Percentiles rank a stretch among this genome's conserved stretches.
These are phyloP conservation scores for Otus sunia DNA, from an alignment of 2,113 vertebrate genomes.

Conservation along the genomic window DNA sequence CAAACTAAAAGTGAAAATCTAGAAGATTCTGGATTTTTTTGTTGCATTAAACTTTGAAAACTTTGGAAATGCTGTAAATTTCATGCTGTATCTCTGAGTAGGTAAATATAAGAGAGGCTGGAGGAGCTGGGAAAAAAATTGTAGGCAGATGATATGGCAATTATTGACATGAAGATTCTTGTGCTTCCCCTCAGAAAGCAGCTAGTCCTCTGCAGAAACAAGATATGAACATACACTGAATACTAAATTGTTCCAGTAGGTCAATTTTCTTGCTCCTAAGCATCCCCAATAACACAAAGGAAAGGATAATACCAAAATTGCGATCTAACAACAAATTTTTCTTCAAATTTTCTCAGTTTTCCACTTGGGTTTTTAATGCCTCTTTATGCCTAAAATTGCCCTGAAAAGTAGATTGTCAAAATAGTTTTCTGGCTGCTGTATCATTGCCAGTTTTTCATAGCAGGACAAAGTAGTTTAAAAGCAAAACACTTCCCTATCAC, in stretches of 20 bases:
- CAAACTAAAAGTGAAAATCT: neutral
- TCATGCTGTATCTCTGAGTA: neutral
- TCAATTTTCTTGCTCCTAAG: neutral
- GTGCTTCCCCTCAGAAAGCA: neutral
- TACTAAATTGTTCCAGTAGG: neutral
- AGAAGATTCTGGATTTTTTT: neutral
- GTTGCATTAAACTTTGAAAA: neutral
- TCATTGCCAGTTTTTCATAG: neutral
- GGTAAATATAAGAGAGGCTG: neutral
- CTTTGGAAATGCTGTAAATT: neutral
- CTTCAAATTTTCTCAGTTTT: neutral
- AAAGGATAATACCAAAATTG: neutral
- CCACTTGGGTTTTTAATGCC: neutral
- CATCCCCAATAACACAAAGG: neutral
- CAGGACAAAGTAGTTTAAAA: neutral
- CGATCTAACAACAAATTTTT: neutral
- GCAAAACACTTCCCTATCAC: neutral
- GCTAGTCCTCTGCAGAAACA: neutral
- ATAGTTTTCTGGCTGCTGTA: neutral
- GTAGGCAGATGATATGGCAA: neutral
- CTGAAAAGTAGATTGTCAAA: neutral
- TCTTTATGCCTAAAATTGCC: neutral
- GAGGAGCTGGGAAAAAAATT: neutral
- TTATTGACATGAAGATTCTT: neutral
- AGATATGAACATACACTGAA: neutral